Evolutionary conservation across 2,113 vertebrate species (phyloP).

Genomic region (Potamarius usumacintae): DNA sequence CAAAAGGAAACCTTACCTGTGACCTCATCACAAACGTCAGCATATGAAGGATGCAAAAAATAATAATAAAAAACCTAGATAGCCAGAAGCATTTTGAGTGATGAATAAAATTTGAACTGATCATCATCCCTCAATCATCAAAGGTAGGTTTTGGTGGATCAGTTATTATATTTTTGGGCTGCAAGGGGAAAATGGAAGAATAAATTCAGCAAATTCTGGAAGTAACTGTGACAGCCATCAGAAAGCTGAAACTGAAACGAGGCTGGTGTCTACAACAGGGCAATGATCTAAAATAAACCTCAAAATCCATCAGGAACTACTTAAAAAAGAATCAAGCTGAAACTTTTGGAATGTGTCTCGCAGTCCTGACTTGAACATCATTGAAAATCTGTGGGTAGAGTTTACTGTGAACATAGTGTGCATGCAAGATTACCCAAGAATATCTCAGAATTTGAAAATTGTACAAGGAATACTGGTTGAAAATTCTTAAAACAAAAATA

Average conservation of each 20-base stretch:
- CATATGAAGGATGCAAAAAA: neutral
- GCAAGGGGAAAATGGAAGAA: neutral
- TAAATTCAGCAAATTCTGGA: neutral
- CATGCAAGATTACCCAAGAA: neutral
- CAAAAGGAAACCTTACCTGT: neutral
- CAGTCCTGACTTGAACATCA: neutral
- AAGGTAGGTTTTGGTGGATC: neutral
- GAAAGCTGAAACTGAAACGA: neutral
- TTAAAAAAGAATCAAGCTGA: neutral
- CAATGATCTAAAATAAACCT: neutral
- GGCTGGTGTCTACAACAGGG: neutral
- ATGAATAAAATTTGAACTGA: neutral
- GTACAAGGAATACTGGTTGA: neutral
- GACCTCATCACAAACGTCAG: neutral
- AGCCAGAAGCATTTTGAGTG: neutral
- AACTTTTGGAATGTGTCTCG: neutral
- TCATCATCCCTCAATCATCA: neutral
- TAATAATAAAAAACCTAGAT: neutral
- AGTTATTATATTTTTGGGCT: neutral
- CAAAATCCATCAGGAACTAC: neutral
- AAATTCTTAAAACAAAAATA: neutral
- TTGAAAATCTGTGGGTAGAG: neutral
- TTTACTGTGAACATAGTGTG: neutral
- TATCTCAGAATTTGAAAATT: neutral
- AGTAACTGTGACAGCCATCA: neutral